Base-by-base conservation (phyloP, 2,113 vertebrate species). In the western clawed frog (Xenopus tropicalis) region DNA sequence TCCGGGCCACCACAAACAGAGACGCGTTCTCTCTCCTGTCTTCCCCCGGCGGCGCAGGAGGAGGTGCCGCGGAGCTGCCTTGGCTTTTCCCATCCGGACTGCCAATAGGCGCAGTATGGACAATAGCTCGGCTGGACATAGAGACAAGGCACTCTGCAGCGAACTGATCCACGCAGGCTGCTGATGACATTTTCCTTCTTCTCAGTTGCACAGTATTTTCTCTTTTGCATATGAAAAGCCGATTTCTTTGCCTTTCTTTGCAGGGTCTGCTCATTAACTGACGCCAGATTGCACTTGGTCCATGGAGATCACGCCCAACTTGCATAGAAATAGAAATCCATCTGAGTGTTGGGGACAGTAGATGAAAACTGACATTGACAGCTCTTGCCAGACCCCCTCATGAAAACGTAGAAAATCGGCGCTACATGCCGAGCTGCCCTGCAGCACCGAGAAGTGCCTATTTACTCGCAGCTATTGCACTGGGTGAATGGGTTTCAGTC, bases 121-220 rank as follows among this genome's bases (percentile, higher is more conserved):
- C 92, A 77, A 98, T 81, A 74, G 93, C 94, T 77, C 93, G 93
- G 71, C 88, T 96, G 83, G 95, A 97, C 95, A 98, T 98, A 59
- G 94, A 98, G 85, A 98, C 96, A 89, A 98, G 95, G 93, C 96
- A 98, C 92, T 98, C 95, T 78, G 96, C 96, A 85, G 96, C 97
- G 85, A 98, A 97, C 85, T 96, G 95, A 91, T 98, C 96, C 93
- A 90, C 89, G 54, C 83, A 89, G 14, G 90, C 90, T 54, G 52
- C 85, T 66, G 87, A 82, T 83, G 90, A 89, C 90, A 98, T 98
- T 84, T 89, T 85, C 79, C 22, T 1, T 56, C 11, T 43, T 14
- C 20, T 17, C n/a, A 9, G 13, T n/a, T 29, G 19, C 11, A 66
- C 44, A 21, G 68, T 78, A 54, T 78, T 81, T 20, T 73, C 70